These are phyloP conservation scores for Ormyrus thymus DNA, from an alignment of 2,888 invertebrate genomes.

Conservation along the genomic window DNA sequence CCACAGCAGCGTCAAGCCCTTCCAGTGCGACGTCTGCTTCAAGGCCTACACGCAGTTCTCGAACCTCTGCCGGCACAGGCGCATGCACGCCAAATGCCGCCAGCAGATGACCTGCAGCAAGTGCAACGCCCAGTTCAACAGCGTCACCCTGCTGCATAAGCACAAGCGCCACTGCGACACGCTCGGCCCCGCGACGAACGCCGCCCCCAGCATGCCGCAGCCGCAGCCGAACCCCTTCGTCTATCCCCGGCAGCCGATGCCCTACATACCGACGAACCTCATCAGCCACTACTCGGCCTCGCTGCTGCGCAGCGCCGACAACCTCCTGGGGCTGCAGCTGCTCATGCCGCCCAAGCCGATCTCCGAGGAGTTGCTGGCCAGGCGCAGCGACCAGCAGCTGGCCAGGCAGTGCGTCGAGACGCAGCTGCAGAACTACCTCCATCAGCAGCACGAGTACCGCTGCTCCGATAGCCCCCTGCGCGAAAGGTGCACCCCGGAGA, in stretches of 20 bases:
- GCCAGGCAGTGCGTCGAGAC: constrained; percentile 66
- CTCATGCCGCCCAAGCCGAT: constrained; percentile 79
- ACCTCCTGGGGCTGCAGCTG: constrained; percentile 80
- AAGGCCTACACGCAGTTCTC: constrained; percentile 99
- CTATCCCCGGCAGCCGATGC: constrained; percentile 78
- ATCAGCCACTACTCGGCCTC: constrained; percentile 79
- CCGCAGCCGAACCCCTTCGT: constrained; percentile 75
- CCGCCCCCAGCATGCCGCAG: constrained; percentile 78
- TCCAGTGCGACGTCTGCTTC: constrained; percentile 96
- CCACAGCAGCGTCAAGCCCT: constrained; percentile 98
- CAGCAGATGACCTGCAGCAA: constrained; percentile 95
- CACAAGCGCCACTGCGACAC: constrained; percentile 98
- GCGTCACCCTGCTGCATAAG: constrained; percentile 93
- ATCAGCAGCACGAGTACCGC: constrained; percentile 65
- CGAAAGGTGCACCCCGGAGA: too few species aligned
- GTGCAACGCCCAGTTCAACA: constrained; percentile 95
- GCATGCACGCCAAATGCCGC: constrained; percentile 98
- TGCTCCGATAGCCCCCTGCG: neutral
- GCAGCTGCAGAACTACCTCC: constrained; percentile 61
- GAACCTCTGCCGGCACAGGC: constrained; percentile 99
- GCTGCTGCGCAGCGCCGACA: constrained; percentile 77
- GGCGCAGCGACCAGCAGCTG: neutral
- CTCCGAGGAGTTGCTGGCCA: neutral
- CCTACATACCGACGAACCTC: constrained; percentile 79
- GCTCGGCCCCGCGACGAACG: constrained; percentile 76